Percentiles rank a stretch among this genome's conserved stretches.
phyloP scores from a whole-genome alignment of 1,140 invertebrate species.

The Papilio aristodemus region DNA sequence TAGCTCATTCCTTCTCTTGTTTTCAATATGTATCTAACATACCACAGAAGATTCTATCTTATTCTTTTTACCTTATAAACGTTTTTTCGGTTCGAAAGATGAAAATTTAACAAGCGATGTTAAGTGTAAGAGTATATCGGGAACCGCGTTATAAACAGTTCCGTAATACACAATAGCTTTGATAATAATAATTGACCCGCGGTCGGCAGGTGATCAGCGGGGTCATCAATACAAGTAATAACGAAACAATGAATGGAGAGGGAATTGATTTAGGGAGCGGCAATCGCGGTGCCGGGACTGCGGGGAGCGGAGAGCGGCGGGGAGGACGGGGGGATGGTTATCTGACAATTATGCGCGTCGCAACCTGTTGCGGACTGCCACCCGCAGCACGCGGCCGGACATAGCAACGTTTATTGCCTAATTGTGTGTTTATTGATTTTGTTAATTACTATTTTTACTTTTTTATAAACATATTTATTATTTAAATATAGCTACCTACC shows the following conservation, averaged over 20 bases:
- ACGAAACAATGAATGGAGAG: constrained; percentile 36
- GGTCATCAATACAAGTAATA: constrained; percentile 15
- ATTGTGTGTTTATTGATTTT: constrained; percentile 6
- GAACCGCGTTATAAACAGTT: background rate
- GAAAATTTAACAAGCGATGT: background rate
- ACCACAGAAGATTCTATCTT: background rate
- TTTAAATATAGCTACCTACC: no score
- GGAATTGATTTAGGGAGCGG: constrained; percentile 68
- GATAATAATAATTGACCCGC: background rate
- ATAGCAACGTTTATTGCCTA: background rate
- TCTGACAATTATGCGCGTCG: constrained; percentile 77
- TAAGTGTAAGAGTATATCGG: no score
- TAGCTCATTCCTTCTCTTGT: no score
- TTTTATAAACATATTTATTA: no score
- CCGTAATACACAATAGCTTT: background rate
- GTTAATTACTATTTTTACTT: constrained; percentile 20
- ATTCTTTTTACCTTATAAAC: background rate
- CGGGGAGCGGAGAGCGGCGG: background rate
- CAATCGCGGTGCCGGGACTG: background rate
- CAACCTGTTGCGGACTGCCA: constrained; percentile 73
- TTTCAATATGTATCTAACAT: background rate
- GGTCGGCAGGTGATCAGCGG: background rate
- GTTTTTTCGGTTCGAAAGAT: background rate
- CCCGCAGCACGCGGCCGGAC: constrained; percentile 47
- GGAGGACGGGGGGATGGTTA: constrained; percentile 57